phyloP scores from a whole-genome alignment of 2,888 invertebrate genomes.

The Anoplius nigerrimus region DNA sequence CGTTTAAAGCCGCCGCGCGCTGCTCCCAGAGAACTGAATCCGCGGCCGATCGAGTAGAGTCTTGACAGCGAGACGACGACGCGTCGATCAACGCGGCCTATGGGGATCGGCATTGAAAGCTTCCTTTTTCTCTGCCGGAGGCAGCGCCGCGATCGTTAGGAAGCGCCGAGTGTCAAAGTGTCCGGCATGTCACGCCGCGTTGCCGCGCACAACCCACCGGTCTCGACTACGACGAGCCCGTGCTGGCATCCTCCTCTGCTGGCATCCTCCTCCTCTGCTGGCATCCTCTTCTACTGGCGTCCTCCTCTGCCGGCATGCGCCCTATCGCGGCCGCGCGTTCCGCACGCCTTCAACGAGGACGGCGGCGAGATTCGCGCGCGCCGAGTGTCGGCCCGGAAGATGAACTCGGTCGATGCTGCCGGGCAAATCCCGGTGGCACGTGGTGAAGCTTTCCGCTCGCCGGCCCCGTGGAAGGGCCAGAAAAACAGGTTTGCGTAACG shows the following conservation, averaged over 20 bases:
- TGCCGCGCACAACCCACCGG: too few relatives aligned
- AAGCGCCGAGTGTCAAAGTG: slow-evolving; percentile 58
- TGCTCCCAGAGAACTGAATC: slow-evolving; percentile 7
- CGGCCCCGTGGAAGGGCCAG: slow-evolving; percentile 1
- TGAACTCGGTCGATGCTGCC: slow-evolving; percentile 25
- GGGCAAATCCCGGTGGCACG: not conserved
- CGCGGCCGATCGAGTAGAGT: slow-evolving; percentile 14
- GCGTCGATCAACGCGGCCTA: slow-evolving; percentile 51
- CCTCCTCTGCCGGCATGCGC: not conserved
- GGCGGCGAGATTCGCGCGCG: slow-evolving; percentile 41
- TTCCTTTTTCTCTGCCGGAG: slow-evolving; percentile 49
- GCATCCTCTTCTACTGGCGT: slow-evolving; percentile 33
- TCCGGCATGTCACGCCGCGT: slow-evolving; percentile 44
- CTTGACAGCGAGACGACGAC: slow-evolving; percentile 51
- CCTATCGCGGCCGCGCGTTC: slow-evolving; percentile 20
- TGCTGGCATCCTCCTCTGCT: too few relatives aligned
- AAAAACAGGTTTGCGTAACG: slow-evolving; percentile 6
- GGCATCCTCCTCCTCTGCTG: too few relatives aligned
- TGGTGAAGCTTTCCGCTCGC: not conserved
- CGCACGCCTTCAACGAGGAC: slow-evolving; percentile 41
- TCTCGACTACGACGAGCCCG: too few relatives aligned
- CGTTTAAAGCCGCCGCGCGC: slow-evolving; percentile 6
- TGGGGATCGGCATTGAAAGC: slow-evolving; percentile 49
- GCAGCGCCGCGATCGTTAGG: slow-evolving; percentile 51
- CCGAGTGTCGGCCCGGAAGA: slow-evolving; percentile 47